Evolutionary conservation across 2,113 vertebrate species (phyloP).

Genomic region (Sakesphorus luctuosus): DNA sequence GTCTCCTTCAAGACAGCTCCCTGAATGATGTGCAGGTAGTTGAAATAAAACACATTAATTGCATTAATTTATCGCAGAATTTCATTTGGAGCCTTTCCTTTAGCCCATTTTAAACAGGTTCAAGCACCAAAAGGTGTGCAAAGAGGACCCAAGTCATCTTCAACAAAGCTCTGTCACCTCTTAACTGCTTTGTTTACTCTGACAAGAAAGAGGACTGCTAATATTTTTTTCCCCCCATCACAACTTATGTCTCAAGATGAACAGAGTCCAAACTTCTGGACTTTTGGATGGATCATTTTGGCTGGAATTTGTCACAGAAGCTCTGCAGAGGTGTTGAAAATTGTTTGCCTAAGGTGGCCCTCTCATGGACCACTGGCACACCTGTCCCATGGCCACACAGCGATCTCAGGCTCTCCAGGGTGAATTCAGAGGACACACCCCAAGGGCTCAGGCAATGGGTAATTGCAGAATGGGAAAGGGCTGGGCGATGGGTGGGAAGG

Average conservation of each 20-base stretch:
- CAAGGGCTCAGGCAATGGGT: not conserved
- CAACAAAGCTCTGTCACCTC: not conserved
- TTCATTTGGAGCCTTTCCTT: not conserved
- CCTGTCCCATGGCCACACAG: accelerated
- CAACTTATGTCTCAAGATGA: not conserved
- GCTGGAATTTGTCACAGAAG: not conserved
- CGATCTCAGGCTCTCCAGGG: not conserved
- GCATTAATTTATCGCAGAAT: not conserved
- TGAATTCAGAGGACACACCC: accelerated
- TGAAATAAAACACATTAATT: conserved; percentile 9
- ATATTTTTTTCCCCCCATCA: accelerated
- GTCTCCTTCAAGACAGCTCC: conserved; percentile 37
- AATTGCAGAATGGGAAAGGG: not conserved
- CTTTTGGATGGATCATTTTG: not conserved
- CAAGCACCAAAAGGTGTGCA: not conserved
- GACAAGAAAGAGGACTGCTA: not conserved
- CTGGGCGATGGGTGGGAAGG: accelerated
- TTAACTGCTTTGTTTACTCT: not conserved
- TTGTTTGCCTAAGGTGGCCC: not conserved
- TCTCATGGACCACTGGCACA: not conserved
- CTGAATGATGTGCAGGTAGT: not conserved
- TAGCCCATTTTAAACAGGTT: not conserved
- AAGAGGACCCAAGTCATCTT: not conserved
- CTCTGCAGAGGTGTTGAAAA: not conserved
- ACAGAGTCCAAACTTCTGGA: not conserved